Conservation (phyloP, 2,113 vertebrate species). For the Centropristis striata region DNA sequence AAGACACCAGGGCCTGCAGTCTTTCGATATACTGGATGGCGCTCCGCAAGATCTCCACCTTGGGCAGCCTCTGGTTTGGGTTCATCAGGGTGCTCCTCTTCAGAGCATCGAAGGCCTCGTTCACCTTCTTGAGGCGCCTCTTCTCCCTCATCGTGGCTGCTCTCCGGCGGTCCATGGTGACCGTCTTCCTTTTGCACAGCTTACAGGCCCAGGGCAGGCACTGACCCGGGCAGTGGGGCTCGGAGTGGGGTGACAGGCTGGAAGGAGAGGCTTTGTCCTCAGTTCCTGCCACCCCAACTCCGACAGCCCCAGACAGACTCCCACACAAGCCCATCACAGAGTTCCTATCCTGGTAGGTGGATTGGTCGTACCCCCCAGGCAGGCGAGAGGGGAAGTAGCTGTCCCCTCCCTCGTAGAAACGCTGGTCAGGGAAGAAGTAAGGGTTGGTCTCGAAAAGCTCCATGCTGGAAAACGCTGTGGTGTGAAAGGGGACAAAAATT, state of each 20-base stretch:
- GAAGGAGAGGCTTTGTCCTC: slow-evolving; percentile 92
- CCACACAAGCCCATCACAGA: slow-evolving; percentile 89
- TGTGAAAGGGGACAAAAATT: slow-evolving; percentile 56
- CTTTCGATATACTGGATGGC: slow-evolving; percentile 99
- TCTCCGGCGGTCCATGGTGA: slow-evolving; percentile 93
- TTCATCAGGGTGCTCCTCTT: slow-evolving; percentile 98
- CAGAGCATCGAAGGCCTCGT: slow-evolving; percentile 97
- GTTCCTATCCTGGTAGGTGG: slow-evolving; percentile 89
- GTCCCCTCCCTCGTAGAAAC: slow-evolving; percentile 94
- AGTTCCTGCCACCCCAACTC: slow-evolving; percentile 74
- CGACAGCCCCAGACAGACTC: slow-evolving; percentile 78
- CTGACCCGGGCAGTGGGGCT: slow-evolving; percentile 94
- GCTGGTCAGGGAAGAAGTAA: slow-evolving; percentile 96
- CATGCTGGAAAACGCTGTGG: slow-evolving; percentile 83
- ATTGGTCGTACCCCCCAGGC: slow-evolving; percentile 88
- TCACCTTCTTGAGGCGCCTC: slow-evolving; percentile 96
- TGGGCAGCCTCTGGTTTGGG: slow-evolving; percentile 98
- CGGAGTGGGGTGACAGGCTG: slow-evolving; percentile 83
- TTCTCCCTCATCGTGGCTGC: slow-evolving; percentile 97
- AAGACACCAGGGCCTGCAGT: slow-evolving; percentile 94
- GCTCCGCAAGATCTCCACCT: slow-evolving; percentile 97
- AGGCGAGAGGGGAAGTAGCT: slow-evolving; percentile 92
- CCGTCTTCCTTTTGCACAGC: slow-evolving; percentile 95
- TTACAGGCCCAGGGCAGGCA: slow-evolving; percentile 99
- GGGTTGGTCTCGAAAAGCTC: slow-evolving; percentile 99